Conservation (phyloP, 1,140 invertebrate species). For the Rhopalosiphum padi region DNA sequence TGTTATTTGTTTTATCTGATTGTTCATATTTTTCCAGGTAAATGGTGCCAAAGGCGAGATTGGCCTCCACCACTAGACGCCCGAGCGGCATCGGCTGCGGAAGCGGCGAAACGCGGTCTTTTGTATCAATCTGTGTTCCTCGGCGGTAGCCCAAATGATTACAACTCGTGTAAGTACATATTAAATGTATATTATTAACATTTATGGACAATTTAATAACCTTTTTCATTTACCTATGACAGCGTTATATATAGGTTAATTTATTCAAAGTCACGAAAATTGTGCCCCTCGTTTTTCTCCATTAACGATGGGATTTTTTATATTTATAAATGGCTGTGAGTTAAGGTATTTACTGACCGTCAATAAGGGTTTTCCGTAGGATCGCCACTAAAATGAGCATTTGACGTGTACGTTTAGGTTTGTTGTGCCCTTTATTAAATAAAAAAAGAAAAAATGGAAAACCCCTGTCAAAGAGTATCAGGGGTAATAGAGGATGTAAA, state of each 20-base stretch:
- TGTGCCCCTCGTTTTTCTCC: background rate
- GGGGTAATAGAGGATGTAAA: background rate
- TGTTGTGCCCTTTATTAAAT: slow-evolving; percentile 44
- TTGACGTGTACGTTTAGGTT: background rate
- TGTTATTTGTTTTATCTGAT: background rate
- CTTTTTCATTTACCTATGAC: background rate
- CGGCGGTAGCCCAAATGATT: slow-evolving; percentile 82
- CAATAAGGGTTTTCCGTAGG: background rate
- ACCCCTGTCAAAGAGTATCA: slow-evolving; percentile 42
- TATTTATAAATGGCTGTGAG: background rate
- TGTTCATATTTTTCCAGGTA: slow-evolving; percentile 72
- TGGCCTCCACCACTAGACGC: slow-evolving; percentile 85
- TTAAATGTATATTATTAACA: background rate
- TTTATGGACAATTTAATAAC: background rate
- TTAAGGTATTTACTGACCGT: slow-evolving; percentile 14
- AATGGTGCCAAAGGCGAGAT: slow-evolving; percentile 87
- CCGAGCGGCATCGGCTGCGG: slow-evolving; percentile 68
- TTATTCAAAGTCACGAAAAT: slow-evolving; percentile 1
- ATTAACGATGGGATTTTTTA: background rate
- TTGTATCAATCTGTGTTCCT: slow-evolving; percentile 88
- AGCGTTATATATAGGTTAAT: background rate
- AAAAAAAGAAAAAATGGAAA: slow-evolving; percentile 43
- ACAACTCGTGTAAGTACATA: slow-evolving; percentile 63
- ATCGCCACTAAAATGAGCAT: slow-evolving; percentile 38
- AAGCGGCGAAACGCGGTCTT: slow-evolving; percentile 78